A percentile compares a stretch with the other conserved stretches of the same genome.
These are phyloP conservation scores for Pangasius krempfi DNA, from an alignment of 2,797 vertebrate species.

Conservation along the genomic window DNA sequence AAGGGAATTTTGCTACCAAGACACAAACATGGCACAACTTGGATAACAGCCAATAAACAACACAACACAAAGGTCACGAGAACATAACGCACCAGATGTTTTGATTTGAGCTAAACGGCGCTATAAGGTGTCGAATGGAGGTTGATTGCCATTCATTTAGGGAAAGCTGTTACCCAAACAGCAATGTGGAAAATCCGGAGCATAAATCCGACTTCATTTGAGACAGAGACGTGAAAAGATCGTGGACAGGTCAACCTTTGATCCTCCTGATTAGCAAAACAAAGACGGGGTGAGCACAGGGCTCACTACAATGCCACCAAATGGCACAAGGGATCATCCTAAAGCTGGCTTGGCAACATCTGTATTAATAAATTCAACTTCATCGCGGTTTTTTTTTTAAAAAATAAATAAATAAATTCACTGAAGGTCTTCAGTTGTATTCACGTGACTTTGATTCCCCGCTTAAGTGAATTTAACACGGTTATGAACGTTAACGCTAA, in stretches of 20 bases:
- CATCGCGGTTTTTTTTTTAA: not conserved
- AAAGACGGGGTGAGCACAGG: slow-evolving; percentile 12
- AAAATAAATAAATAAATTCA: not conserved
- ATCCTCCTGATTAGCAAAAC: slow-evolving; percentile 19
- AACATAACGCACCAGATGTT: not conserved
- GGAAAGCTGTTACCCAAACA: slow-evolving; percentile 18
- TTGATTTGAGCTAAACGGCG: not conserved
- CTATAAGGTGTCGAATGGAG: not conserved
- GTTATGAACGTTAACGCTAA: not conserved
- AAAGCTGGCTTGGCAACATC: not conserved
- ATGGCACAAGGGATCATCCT: not conserved
- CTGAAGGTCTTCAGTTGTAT: not conserved
- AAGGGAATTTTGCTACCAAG: slow-evolving; percentile 39
- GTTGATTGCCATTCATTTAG: not conserved
- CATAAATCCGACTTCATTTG: not conserved
- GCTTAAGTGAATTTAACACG: not conserved
- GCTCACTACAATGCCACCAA: not conserved
- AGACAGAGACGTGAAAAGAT: slow-evolving; percentile 5
- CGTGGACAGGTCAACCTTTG: not conserved
- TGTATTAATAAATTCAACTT: not conserved
- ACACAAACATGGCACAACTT: slow-evolving; percentile 14
- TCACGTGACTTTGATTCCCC: too few relatives aligned
- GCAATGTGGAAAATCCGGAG: slow-evolving; percentile 52
- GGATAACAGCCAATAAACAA: not conserved
- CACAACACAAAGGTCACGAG: not conserved